Conservation (phyloP, 2,113 vertebrate genomes). For the chimpanzee (Pan troglodytes) region NHGRI_mPanTro3-v2.1_pri NC_072416.2:28555501-28556000, state of each 20-base stretch:
- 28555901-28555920: background rate
- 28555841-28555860: background rate
- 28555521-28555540: too few species aligned
- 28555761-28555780: background rate
- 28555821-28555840: background rate
- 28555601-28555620: too few species aligned
- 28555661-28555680: too few species aligned
- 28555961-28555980: fast-evolving
- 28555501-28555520: too few species aligned
- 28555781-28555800: background rate
- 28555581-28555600: too few species aligned
- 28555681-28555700: background rate
- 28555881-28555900: background rate
- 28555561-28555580: too few species aligned
- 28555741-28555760: background rate
- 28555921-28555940: background rate
- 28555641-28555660: too few species aligned
- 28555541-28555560: too few species aligned
- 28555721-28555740: too few species aligned
- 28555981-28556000: fast-evolving
- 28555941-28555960: background rate
- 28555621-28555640: too few species aligned
- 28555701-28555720: too few species aligned
- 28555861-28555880: too few species aligned
- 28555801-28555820: background rate